Evolutionary conservation across 1,140 invertebrate species (phyloP).

Genomic region (Saccostrea glomerata): DNA sequence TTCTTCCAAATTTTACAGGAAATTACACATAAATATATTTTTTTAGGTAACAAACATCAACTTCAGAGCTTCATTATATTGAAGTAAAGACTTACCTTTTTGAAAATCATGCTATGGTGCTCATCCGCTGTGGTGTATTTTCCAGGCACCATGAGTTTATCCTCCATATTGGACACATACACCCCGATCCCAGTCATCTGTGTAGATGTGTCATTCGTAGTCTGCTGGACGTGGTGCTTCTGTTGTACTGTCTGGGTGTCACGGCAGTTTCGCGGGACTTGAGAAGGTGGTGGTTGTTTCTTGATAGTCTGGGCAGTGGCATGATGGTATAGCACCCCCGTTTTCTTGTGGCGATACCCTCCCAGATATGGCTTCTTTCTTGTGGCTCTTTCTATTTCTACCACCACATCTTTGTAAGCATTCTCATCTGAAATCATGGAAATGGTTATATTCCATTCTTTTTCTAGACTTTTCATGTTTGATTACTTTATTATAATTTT

Average conservation of each 20-base stretch:
- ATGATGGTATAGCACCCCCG: conserved; percentile 76
- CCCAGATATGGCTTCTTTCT: conserved; percentile 78
- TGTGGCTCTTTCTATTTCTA: conserved; percentile 77
- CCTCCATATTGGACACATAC: conserved; percentile 74
- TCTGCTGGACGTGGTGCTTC: conserved; percentile 74
- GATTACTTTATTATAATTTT: too few species aligned
- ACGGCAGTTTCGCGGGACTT: conserved; percentile 70
- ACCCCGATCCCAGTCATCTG: conserved; percentile 79
- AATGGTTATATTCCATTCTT: not conserved
- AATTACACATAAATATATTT: too few species aligned
- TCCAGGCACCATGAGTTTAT: conserved; percentile 76
- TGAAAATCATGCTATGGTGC: conserved; percentile 65
- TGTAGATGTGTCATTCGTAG: conserved; percentile 76
- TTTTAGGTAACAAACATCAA: too few species aligned
- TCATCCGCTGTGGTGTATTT: conserved; percentile 79
- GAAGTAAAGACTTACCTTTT: conserved; percentile 63
- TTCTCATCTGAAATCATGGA: conserved; percentile 62
- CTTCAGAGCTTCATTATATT: not conserved
- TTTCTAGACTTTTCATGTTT: too few species aligned
- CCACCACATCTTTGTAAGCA: conserved; percentile 75
- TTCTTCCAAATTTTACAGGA: not conserved
- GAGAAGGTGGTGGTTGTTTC: conserved; percentile 68
- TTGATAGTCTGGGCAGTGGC: conserved; percentile 77
- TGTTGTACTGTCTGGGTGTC: conserved; percentile 79
- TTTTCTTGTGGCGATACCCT: conserved; percentile 77